A percentile compares a stretch with the other conserved stretches of the same genome.
phyloP scores from a whole-genome alignment of 2,888 invertebrate species.

The Netelia inedita region DNA sequence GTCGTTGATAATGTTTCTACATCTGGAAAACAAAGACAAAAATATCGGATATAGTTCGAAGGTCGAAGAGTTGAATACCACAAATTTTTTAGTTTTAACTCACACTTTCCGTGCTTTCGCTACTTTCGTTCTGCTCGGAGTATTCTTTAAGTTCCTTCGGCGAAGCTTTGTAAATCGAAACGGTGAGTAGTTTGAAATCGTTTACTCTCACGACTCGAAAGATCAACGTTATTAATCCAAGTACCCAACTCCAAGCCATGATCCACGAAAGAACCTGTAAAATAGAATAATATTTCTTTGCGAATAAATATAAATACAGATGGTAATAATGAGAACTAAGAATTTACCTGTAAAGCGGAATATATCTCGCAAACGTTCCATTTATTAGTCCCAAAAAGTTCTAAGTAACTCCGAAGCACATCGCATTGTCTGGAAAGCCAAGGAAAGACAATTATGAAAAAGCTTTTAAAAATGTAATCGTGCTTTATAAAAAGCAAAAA shows the following conservation, averaged over 20 bases:
- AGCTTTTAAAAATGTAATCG: not conserved
- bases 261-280: constrained; percentile 71
- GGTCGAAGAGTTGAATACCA: not conserved
- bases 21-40: constrained; percentile 37
- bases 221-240: constrained; percentile 70
- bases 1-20: constrained; percentile 5
- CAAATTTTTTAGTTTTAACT: constrained; percentile 33
- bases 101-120: constrained; percentile 48
- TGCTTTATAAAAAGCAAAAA: not conserved
- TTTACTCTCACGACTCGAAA: constrained; percentile 69
- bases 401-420: constrained; percentile 68
- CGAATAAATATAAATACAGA: not conserved
- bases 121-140: not conserved
- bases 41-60: not conserved
- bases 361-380: constrained; percentile 69
- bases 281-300: constrained; percentile 26
- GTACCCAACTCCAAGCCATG: constrained; percentile 76
- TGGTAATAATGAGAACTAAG: not conserved
- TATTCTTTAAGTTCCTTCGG: constrained; percentile 10
- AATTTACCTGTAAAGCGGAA: constrained; percentile 68
- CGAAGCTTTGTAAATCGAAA: constrained; percentile 72
- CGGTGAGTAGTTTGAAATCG: constrained; percentile 75
- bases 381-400: constrained; percentile 51
- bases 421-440: constrained; percentile 73
- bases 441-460: constrained; percentile 6